These are phyloP conservation scores for Podilymbus podiceps DNA, from an alignment of 2,113 vertebrate species.

Conservation along the genomic window DNA sequence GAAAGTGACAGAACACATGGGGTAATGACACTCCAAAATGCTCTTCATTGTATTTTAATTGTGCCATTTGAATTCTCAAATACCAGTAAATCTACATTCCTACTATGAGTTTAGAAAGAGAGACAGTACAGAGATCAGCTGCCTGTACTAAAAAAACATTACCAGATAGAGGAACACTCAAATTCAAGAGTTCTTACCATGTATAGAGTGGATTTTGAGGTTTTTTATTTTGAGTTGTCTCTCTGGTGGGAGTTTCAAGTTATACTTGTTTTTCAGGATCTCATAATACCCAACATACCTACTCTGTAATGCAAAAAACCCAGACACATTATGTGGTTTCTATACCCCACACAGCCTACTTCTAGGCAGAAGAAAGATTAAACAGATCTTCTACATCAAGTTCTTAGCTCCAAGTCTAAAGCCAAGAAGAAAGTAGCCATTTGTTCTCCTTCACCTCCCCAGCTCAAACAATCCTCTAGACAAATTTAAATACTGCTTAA, in stretches of 20 bases:
- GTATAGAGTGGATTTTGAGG: conserved; percentile 86
- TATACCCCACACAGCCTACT: background rate
- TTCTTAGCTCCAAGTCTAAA: background rate
- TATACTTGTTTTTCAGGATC: conserved; percentile 84
- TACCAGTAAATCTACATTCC: background rate
- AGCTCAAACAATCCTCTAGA: background rate
- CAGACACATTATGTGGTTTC: conserved; percentile 35
- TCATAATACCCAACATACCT: conserved; percentile 95
- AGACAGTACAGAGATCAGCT: background rate
- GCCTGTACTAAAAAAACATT: background rate
- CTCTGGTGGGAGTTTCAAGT: conserved; percentile 81
- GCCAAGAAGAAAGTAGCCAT: background rate
- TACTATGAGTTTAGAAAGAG: background rate
- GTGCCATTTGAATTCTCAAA: background rate
- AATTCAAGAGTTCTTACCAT: conserved; percentile 76
- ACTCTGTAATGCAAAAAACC: conserved; percentile 79
- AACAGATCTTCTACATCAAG: background rate
- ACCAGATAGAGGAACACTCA: background rate
- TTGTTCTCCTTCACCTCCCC: background rate
- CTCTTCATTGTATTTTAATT: background rate
- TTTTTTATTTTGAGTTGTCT: conserved; percentile 81
- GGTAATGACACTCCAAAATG: background rate
- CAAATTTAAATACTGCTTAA: too few relatives aligned
- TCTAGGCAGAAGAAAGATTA: background rate
- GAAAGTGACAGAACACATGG: background rate